phyloP scores from a whole-genome alignment of 2,888 invertebrate genomes.

The Melanchra persicariae region DNA sequence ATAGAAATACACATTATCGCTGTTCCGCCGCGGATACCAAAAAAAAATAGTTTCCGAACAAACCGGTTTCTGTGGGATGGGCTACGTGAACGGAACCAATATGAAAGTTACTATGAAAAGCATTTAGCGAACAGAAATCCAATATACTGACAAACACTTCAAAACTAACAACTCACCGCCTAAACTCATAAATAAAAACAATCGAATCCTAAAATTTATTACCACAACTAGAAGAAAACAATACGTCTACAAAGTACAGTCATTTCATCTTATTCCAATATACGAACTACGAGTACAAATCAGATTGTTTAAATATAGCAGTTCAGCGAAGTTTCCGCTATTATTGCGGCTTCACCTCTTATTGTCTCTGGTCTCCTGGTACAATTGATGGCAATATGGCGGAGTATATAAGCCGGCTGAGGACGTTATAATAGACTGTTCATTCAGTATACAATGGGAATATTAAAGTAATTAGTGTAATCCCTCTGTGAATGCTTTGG shows the following conservation, averaged over 20 bases:
- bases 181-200: neutral
- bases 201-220: neutral
- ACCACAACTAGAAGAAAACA: neutral
- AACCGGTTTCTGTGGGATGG: too few relatives aligned
- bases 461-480: slow-evolving; percentile 36
- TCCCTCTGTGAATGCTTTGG: slow-evolving; percentile 11
- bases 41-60: too few relatives aligned
- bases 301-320: slow-evolving; percentile 25
- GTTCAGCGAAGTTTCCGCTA: slow-evolving; percentile 20
- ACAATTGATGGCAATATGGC: slow-evolving; percentile 32
- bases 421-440: slow-evolving; percentile 23
- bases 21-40: too few relatives aligned
- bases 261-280: slow-evolving; percentile 19
- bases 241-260: neutral
- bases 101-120: neutral
- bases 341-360: slow-evolving; percentile 25
- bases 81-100: too few relatives aligned
- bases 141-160: neutral
- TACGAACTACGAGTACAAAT: neutral
- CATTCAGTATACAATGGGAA: neutral
- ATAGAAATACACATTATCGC: too few relatives aligned
- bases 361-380: slow-evolving; percentile 18
- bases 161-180: neutral
- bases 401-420: slow-evolving; percentile 21
- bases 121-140: neutral